Conservation (phyloP, 1,140 invertebrate species). For the Saxidomus purpurata region DNA sequence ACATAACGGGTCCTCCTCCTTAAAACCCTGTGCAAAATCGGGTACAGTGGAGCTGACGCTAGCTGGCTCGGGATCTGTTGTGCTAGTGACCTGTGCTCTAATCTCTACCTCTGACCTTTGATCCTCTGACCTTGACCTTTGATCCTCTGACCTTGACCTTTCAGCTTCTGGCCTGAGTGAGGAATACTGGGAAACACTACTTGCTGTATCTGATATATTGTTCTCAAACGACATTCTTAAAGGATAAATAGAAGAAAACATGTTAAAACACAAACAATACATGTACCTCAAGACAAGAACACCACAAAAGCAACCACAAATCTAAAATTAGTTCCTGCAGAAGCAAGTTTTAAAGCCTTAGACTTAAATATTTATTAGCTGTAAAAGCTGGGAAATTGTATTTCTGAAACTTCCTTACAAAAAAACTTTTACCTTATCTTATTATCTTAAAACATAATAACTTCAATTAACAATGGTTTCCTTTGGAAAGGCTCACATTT, state of each 20-base stretch:
- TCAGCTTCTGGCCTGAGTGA: conserved; percentile 10
- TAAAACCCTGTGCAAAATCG: not conserved
- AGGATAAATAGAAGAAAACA: not conserved
- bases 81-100: not conserved
- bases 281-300: too few relatives aligned
- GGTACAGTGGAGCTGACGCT: not conserved
- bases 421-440: too few relatives aligned
- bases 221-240: conserved; percentile 33
- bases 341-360: too few relatives aligned
- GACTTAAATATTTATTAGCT: too few relatives aligned
- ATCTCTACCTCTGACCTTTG: not conserved
- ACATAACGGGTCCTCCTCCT: not conserved
- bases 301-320: too few relatives aligned
- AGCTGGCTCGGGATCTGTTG: not conserved
- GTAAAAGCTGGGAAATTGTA: too few relatives aligned
- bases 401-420: too few relatives aligned
- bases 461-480: too few relatives aligned
- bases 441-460: too few relatives aligned
- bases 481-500: too few relatives aligned
- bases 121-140: conserved; percentile 4
- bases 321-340: too few relatives aligned
- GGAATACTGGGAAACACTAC: not conserved
- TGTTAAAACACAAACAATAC: too few relatives aligned
- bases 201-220: conserved; percentile 2
- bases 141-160: conserved; percentile 15